These are phyloP conservation scores for Onychomys arenicola DNA, from an alignment of 2,797 vertebrate species.

Conservation along the genomic window DNA sequence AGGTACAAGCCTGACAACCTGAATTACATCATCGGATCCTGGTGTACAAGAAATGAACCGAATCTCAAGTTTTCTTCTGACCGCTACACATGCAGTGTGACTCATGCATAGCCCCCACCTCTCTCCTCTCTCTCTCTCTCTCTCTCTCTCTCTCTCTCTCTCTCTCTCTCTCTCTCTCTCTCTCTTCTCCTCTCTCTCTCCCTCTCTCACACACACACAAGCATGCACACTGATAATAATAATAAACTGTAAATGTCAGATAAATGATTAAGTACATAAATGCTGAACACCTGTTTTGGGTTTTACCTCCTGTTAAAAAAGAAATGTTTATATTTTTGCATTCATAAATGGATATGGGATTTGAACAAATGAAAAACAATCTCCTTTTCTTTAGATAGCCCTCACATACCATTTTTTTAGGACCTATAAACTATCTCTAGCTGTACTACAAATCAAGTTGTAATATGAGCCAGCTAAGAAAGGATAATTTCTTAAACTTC, in stretches of 20 bases:
- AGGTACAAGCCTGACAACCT: too few relatives aligned
- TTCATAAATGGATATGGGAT: background rate
- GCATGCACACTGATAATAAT: background rate
- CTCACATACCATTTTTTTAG: background rate
- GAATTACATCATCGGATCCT: background rate
- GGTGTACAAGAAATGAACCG: background rate
- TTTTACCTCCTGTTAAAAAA: background rate
- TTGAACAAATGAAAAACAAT: slow-evolving; percentile 55
- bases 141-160: too few relatives aligned
- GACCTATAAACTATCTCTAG: background rate
- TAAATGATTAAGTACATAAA: slow-evolving; percentile 4
- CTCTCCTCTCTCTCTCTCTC: too few relatives aligned
- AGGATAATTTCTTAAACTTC: slow-evolving; percentile 4
- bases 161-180: too few relatives aligned
- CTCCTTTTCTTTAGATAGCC: background rate
- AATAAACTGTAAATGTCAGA: background rate
- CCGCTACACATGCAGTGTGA: background rate
- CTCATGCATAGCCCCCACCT: background rate
- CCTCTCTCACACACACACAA: too few relatives aligned
- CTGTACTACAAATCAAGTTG: background rate
- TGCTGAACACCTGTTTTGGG: background rate
- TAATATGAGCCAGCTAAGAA: slow-evolving; percentile 37
- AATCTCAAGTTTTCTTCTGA: background rate
- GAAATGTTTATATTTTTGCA: background rate
- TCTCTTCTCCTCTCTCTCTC: too few relatives aligned